Evolutionary conservation across 2,113 vertebrate species (phyloP), one percentile per base, ranked within the genome.

Genomic region (Petrocephalus microphthalmus): DNA sequence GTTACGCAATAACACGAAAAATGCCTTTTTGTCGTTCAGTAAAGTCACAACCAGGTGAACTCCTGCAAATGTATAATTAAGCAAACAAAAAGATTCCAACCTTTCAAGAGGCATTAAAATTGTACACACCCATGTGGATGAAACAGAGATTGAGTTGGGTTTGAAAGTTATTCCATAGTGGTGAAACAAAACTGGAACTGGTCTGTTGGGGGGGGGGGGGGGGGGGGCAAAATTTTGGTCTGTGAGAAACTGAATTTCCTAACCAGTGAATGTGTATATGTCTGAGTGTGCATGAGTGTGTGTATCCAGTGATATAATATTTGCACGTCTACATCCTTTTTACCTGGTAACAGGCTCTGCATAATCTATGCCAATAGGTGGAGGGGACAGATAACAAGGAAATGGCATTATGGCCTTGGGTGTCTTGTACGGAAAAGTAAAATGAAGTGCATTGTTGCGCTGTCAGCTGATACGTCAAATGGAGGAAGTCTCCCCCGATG

Each of bases 61-160:
- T 11, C 25, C 67, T 74, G 29, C 33, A 45, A 83, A 83, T 19
- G 45, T 49, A n/a, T 83, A 45, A 83, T n/a, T 22, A 49, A 83
- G 22, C 81, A 83, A 83, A 83, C 81, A 83, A n/a, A 17, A 83
- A 83, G 42, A 83, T 83, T 47, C 81, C 81, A 45, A 83, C 49
- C 81, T 49, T 83, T 83, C 81, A 83, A 45, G 20, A 22, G 45
- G 81, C 49, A 49, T 83, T 83, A 83, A 49, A 47, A 49, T 83
- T 2, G 33, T 17, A n/a, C 81, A 22, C 81, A 22, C 42, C 45
- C 45, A 49, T 37, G 11, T 78, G 33, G n/a, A 78, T 78, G 71
- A 37, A 78, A 42, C 15, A 78, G 71, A 78, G 13, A 78, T 5
- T 78, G 71, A 78, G 71, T 19, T 78, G 15, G 5, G 71, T 78